phyloP scores from a whole-genome alignment of 2,888 invertebrate genomes.

The Kuschelorhynchus macadamiae region DNA sequence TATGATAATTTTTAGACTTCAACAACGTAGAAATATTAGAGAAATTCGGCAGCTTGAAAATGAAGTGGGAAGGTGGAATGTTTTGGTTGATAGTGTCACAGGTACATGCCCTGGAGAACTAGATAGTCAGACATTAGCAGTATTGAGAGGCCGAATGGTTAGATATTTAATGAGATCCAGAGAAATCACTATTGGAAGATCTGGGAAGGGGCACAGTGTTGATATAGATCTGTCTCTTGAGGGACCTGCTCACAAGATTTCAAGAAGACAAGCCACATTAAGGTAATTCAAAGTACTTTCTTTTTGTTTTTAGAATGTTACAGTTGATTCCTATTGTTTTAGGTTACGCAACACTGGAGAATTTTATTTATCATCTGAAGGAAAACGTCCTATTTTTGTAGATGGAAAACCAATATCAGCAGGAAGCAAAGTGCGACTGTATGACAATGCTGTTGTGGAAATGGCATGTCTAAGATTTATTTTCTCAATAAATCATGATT shows the following conservation, averaged over 20 bases:
- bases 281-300: slow-evolving; percentile 64
- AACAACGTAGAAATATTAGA: slow-evolving; percentile 71
- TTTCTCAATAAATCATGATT: slow-evolving; percentile 92
- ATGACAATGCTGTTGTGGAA: slow-evolving; percentile 96
- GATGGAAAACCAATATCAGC: slow-evolving; percentile 92
- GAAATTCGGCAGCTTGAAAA: slow-evolving; percentile 92
- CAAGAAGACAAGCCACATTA: slow-evolving; percentile 93
- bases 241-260: slow-evolving; percentile 95
- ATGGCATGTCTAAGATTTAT: slow-evolving; percentile 93
- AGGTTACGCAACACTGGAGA: slow-evolving; percentile 92
- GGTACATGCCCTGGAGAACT: slow-evolving; percentile 89
- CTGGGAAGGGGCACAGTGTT: slow-evolving; percentile 88
- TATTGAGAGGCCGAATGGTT: slow-evolving; percentile 91
- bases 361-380: slow-evolving; percentile 95
- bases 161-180: slow-evolving; percentile 94
- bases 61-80: slow-evolving; percentile 79
- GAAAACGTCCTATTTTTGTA: slow-evolving; percentile 93
- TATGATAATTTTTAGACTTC: slow-evolving; percentile 73
- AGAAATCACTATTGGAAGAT: slow-evolving; percentile 95
- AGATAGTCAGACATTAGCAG: slow-evolving; percentile 94
- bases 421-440: slow-evolving; percentile 90
- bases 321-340: slow-evolving; percentile 38
- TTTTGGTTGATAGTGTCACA: slow-evolving; percentile 90
- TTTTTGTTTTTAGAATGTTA: neutral
- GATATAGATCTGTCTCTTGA: slow-evolving; percentile 95